phyloP scores from a whole-genome alignment of 2,888 invertebrate genomes.

The Therioaphis trifolii region DNA sequence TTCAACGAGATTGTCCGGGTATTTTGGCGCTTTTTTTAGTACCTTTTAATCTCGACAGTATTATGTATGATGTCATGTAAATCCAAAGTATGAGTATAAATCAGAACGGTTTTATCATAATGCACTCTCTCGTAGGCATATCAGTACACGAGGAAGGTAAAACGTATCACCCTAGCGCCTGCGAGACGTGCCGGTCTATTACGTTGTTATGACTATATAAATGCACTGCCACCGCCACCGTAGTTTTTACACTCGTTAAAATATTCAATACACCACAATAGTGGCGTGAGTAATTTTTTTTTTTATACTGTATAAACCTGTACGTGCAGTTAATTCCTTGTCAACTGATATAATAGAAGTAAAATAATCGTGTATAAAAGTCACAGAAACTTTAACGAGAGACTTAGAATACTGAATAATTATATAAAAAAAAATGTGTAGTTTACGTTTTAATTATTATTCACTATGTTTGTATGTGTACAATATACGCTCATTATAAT shows the following conservation, averaged over 20 bases:
- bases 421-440: not conserved
- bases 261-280: not conserved
- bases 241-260: not conserved
- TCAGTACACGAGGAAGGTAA: not conserved
- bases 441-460: not conserved
- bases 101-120: not conserved
- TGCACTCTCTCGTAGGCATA: too few relatives aligned
- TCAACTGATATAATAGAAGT: not conserved
- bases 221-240: not conserved
- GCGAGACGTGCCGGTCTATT: not conserved
- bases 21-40: too few relatives aligned
- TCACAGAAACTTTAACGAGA: conserved; percentile 15
- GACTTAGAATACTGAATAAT: not conserved
- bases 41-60: too few relatives aligned
- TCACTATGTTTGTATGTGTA: not conserved
- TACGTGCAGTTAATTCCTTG: not conserved
- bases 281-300: not conserved
- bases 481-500: too few relatives aligned
- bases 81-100: too few relatives aligned
- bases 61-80: too few relatives aligned
- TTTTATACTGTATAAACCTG: not conserved
- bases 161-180: not conserved
- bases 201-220: not conserved
- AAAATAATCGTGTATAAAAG: not conserved
- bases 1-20: too few relatives aligned